These are phyloP conservation scores for Pangasius macronema DNA, from an alignment of 2,797 vertebrate species.

Conservation along the genomic window DNA sequence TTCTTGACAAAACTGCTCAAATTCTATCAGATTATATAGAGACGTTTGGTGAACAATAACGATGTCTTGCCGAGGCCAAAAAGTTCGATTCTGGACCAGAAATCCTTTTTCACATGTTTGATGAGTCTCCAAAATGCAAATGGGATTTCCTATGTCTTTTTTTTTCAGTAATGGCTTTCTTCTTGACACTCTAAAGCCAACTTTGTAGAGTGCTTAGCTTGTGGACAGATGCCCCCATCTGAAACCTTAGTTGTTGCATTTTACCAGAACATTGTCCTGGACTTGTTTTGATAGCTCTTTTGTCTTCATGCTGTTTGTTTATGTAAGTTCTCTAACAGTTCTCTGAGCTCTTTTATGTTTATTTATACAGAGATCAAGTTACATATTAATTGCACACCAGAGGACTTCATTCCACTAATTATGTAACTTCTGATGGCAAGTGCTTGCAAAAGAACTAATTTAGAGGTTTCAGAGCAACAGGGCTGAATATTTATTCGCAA, in stretches of 20 bases:
- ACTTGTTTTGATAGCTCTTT: not conserved
- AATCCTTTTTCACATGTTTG: not conserved
- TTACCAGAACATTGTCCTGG: not conserved
- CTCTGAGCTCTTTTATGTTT: not conserved
- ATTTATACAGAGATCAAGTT: not conserved
- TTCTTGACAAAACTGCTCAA: not conserved
- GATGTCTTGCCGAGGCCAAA: not conserved
- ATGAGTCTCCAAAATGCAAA: not conserved
- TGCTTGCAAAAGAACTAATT: not conserved
- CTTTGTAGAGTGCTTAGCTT: not conserved
- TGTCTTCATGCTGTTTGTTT: not conserved
- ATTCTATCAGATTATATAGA: not conserved
- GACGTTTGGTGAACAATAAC: too few species aligned
- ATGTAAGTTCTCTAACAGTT: not conserved
- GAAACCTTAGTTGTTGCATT: not conserved
- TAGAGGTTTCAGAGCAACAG: not conserved
- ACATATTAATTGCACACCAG: not conserved
- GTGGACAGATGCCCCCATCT: not conserved
- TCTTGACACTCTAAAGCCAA: not conserved
- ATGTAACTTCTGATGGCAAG: not conserved
- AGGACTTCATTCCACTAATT: not conserved
- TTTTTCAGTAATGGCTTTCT: not conserved
- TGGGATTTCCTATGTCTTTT: not conserved
- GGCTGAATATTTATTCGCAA: not conserved
- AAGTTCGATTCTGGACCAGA: not conserved